phyloP scores from a whole-genome alignment of 2,888 invertebrate genomes.

The Parelbella ahira region DNA sequence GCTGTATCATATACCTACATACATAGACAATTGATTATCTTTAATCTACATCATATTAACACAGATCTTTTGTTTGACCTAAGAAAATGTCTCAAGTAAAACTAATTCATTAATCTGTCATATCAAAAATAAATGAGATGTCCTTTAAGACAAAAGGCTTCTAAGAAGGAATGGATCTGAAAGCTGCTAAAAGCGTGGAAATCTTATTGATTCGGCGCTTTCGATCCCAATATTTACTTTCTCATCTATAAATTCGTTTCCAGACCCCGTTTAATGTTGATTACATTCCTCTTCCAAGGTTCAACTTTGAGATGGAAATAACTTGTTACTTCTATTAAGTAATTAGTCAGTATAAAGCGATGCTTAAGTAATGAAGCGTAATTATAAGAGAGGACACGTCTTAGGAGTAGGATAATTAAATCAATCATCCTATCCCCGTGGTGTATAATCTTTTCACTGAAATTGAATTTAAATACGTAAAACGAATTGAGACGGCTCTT shows the following conservation, averaged over 20 bases:
- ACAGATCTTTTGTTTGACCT: no score
- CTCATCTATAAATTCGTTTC: constrained; percentile 57
- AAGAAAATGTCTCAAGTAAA: no score
- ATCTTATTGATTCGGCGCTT: constrained; percentile 25
- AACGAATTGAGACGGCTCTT: constrained; percentile 53
- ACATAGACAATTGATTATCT: no score
- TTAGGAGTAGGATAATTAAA: constrained; percentile 75
- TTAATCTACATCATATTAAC: no score
- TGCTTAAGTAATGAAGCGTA: constrained; percentile 78
- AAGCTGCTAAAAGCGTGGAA: constrained; percentile 18
- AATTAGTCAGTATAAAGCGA: constrained; percentile 78
- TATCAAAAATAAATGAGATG: no score
- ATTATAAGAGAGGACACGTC: constrained; percentile 79
- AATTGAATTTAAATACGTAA: constrained; percentile 71
- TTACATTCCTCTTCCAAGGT: constrained; percentile 59
- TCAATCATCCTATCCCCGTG: constrained; percentile 72
- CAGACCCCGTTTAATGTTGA: constrained; percentile 64
- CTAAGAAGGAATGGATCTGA: no score
- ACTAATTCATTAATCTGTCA: no score
- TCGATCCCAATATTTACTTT: constrained; percentile 55
- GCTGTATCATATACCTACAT: no score
- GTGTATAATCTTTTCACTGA: constrained; percentile 74
- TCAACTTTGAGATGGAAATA: constrained; percentile 72
- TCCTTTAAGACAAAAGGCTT: no score
- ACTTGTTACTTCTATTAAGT: constrained; percentile 79